These are phyloP conservation scores for Columba guinea DNA, from an alignment of 2,797 vertebrate genomes.

Conservation along the genomic window DNA sequence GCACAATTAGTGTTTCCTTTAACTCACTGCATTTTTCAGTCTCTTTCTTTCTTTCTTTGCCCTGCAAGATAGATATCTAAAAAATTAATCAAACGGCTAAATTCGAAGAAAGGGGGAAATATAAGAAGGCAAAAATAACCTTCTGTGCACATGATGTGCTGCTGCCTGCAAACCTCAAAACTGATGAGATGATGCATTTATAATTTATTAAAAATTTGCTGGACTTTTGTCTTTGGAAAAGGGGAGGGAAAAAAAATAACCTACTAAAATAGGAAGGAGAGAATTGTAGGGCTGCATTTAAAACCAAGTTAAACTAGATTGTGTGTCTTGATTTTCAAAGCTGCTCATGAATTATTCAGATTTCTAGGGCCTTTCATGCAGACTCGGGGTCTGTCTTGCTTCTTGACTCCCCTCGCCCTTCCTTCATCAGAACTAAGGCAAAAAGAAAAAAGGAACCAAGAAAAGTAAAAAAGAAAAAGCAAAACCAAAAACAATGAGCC, in stretches of 20 bases:
- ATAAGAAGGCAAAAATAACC: constrained; percentile 33
- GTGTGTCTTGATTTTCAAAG: constrained; percentile 44
- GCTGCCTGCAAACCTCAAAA: constrained; percentile 35
- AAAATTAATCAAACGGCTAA: constrained; percentile 68
- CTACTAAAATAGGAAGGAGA: constrained; percentile 19
- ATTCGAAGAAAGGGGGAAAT: constrained; percentile 23
- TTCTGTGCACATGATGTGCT: constrained; percentile 5
- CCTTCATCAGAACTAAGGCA: background rate
- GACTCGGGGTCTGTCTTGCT: background rate
- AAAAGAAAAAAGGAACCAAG: background rate
- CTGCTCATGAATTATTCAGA: constrained; percentile 43
- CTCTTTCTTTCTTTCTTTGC: constrained; percentile 6
- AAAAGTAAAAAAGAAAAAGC: background rate
- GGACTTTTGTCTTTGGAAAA: constrained; percentile 52
- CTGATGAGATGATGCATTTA: constrained; percentile 36
- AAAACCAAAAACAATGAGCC: background rate
- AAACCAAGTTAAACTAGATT: constrained; percentile 52
- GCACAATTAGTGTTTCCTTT: background rate
- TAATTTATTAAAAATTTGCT: constrained; percentile 71
- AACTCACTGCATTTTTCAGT: background rate
- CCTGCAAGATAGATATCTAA: constrained; percentile 44
- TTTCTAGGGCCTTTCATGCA: background rate
- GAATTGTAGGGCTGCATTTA: background rate
- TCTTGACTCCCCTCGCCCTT: background rate
- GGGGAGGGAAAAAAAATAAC: background rate